Base-by-base conservation (phyloP, 2,888 invertebrate species). In the Sclerodermus sp. region DNA sequence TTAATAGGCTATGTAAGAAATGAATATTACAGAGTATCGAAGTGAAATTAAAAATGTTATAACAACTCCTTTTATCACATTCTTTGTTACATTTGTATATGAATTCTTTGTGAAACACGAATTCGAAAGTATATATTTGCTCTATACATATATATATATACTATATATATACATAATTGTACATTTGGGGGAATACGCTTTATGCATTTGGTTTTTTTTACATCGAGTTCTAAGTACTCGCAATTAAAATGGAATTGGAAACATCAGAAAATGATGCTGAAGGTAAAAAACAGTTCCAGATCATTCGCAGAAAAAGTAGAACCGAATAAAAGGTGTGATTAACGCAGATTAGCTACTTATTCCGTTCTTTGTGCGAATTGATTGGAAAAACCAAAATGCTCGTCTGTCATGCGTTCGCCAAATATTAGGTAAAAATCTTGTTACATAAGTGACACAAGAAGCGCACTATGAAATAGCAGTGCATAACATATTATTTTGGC, bases 401-500 rank as follows among this genome's bases (percentile, higher is more conserved):
- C 23, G 8, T 23, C 23, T 23, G 23, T 23, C 8, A 8, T 8
- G 8, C 23, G 23, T 23, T 23, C 23, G 23, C 23, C 23, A 23
- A 23, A 8, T 23, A 23, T 23, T 23, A 23, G 8, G 8, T 23
- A 23, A 23, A 23, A 23, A 23, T 23, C 4, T 23, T 23, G 8
- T 23, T 23, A 23, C 23, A 8, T 23, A 23, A 23, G 23, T 23
- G 23, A 8, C 23, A 23, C 3, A 23, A 23, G n/a, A n/a, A n/a
- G n/a, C n/a, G 23, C 23, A 23, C 23, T 23, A 23, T 23, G 3
- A 8, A 23, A 23, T 23, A 23, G 8, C 23, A 5, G 23, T 23
- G 23, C 23, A 23, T 23, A 23, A 23, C 23, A 23, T 23, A 23
- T 31, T 48, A 45, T 53, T 55, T 62, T 57, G 55, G 48, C 43